Base-by-base conservation (phyloP, 2,888 invertebrate species). In the Conchocele bisecta region DNA sequence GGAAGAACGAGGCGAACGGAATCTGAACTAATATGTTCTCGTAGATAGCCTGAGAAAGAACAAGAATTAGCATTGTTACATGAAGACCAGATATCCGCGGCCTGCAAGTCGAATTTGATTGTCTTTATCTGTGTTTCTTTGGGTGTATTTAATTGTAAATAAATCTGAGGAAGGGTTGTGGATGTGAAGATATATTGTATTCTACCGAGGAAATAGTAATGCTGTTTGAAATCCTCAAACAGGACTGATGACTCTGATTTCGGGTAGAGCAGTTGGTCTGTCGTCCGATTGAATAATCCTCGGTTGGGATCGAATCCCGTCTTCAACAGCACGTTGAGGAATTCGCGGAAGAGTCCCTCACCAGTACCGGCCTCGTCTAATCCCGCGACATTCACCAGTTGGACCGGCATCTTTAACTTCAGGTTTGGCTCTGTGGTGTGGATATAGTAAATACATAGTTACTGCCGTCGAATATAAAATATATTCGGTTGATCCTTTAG, bases 361-460 rank as follows among this genome's bases (percentile, higher is more conserved):
- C 99, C 99, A 90, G 99, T 96, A 0, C 99, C 99, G 0, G 97
- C 97, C 91, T 99, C 99, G 84, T 97, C 96, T 15, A 97, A 92
- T 0, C 98, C 99, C 1, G 96, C 95, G 65, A 94, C 94, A 86
- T 98, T 99, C 46, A 97, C 94, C 81, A 98, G 93, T 87, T 97
- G 97, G 3, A 98, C 96, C 50, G 97, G 93, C 89, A 98, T 94
- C 86, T 95, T 95, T 69, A 95, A 92, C 75, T 96, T 94, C 84
- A 98, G 90, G 89, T 98, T 96, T 0, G 96, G 95, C 87, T 97
- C 98, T 96, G 89, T 56, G 70, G 56, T 39, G 28, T 31, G 22
- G 37, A 5, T n/a, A 41, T 35, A 35, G n/a, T 35, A 11, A 35
- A 35, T 35, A 11, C 11, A 35, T 35, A n/a, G n/a, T n/a, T n/a